Conservation (phyloP, 2,113 vertebrate species). For the Grammomys dolichurus region DNA sequence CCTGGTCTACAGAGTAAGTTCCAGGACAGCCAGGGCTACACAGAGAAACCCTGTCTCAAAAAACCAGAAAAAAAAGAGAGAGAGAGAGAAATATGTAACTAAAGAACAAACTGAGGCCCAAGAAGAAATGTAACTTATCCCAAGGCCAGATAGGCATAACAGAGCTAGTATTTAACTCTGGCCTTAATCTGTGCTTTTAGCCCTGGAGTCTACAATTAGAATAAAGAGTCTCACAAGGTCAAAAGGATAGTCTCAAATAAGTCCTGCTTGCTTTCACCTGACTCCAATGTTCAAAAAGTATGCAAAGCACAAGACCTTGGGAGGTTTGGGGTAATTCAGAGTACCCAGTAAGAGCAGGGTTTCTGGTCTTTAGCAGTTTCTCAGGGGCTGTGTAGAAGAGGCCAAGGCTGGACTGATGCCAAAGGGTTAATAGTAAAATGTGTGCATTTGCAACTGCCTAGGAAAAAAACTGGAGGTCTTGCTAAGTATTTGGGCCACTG, state of each 20-base stretch:
- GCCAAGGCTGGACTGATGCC: not conserved
- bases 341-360: not conserved
- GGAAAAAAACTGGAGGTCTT: not conserved
- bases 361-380: not conserved
- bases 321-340: not conserved
- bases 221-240: not conserved
- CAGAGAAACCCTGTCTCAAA: too few species aligned
- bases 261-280: not conserved
- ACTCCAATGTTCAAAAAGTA: not conserved
- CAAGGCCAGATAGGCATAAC: not conserved
- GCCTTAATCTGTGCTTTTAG: not conserved
- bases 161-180: not conserved
- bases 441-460: not conserved
- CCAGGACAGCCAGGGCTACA: too few species aligned
- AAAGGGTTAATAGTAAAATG: not conserved
- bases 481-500: not conserved
- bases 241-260: not conserved
- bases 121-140: not conserved
- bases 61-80: too few species aligned
- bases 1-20: too few species aligned
- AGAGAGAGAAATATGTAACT: not conserved
- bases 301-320: not conserved
- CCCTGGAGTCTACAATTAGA: not conserved
- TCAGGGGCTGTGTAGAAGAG: not conserved
- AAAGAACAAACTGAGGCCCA: not conserved